Percentiles rank a stretch among this genome's conserved stretches.
Conservation (phyloP, 1,140 invertebrate species). For the Sinonovacula constricta region DNA sequence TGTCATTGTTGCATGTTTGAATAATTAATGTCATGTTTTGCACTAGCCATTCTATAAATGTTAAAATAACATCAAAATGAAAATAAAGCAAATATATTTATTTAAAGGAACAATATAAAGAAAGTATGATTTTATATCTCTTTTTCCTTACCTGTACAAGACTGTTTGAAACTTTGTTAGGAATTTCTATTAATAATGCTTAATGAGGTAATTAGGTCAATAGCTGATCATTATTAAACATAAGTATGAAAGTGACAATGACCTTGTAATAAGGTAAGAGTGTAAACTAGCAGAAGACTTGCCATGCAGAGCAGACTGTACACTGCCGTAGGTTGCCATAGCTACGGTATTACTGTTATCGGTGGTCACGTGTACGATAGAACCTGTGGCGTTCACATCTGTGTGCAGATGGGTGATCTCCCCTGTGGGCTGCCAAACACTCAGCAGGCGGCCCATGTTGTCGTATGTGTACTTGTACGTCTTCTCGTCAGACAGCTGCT, state of each 20-base stretch:
- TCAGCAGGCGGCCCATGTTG: constrained; percentile 88
- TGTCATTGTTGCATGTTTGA: too few species aligned
- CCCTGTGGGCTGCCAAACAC: constrained; percentile 92
- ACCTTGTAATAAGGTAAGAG: constrained; percentile 40
- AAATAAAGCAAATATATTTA: too few species aligned
- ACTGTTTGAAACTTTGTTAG: too few species aligned
- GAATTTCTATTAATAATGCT: too few species aligned
- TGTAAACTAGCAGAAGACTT: constrained; percentile 66
- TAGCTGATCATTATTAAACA: too few species aligned
- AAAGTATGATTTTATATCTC: too few species aligned
- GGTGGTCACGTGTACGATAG: constrained; percentile 75
- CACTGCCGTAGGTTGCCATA: constrained; percentile 78
- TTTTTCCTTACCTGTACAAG: too few species aligned
- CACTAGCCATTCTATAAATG: too few species aligned
- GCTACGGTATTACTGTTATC: constrained; percentile 74
- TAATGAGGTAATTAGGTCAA: too few species aligned
- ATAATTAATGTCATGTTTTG: too few species aligned
- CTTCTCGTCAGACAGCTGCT: constrained; percentile 86
- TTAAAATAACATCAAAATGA: too few species aligned
- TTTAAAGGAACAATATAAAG: too few species aligned
- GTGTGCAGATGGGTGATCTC: constrained; percentile 87
- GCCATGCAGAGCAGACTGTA: constrained; percentile 77
- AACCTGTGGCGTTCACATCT: constrained; percentile 76
- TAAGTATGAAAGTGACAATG: constrained; percentile 26
- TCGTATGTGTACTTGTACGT: constrained; percentile 95